phyloP scores from a whole-genome alignment of 2,113 vertebrate genomes.

The Nothobranchius kuhntae region DNA sequence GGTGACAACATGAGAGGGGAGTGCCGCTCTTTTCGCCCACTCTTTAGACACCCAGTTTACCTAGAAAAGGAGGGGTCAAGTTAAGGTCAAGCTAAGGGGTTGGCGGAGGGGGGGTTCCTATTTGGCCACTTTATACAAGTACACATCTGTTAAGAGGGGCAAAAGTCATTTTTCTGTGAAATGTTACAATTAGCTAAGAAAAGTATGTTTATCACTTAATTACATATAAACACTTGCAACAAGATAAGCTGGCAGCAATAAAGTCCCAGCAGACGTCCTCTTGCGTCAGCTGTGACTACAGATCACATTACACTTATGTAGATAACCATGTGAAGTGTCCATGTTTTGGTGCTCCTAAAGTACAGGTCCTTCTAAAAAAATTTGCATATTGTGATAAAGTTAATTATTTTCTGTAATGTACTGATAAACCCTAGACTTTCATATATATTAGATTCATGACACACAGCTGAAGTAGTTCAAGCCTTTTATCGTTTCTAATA shows the following conservation, averaged over 20 bases:
- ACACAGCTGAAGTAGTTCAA: too few relatives aligned
- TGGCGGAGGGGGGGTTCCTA: not conserved
- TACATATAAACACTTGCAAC: not conserved
- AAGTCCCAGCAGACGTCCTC: not conserved
- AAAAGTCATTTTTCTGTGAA: not conserved
- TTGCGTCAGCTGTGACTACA: not conserved
- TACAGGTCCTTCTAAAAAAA: too few relatives aligned
- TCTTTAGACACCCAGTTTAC: slow-evolving; percentile 93
- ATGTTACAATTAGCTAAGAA: not conserved
- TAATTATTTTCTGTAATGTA: too few relatives aligned
- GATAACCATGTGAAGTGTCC: not conserved
- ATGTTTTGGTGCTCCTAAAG: not conserved
- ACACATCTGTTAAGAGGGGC: not conserved
- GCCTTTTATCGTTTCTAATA: too few relatives aligned
- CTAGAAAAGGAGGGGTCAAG: slow-evolving; percentile 60
- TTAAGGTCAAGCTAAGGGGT: too few relatives aligned
- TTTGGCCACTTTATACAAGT: not conserved
- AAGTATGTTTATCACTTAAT: not conserved
- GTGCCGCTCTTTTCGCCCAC: slow-evolving; percentile 93
- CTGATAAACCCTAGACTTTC: too few relatives aligned
- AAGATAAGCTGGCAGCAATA: slow-evolving; percentile 7
- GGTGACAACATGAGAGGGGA: slow-evolving; percentile 97
- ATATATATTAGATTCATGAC: too few relatives aligned
- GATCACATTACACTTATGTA: not conserved
- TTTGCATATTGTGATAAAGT: too few relatives aligned